Percentiles rank a stretch among this genome's conserved stretches.
Evolutionary conservation across 2,113 vertebrate species (phyloP).

Genomic region (Sclerurus mexicanus): DNA sequence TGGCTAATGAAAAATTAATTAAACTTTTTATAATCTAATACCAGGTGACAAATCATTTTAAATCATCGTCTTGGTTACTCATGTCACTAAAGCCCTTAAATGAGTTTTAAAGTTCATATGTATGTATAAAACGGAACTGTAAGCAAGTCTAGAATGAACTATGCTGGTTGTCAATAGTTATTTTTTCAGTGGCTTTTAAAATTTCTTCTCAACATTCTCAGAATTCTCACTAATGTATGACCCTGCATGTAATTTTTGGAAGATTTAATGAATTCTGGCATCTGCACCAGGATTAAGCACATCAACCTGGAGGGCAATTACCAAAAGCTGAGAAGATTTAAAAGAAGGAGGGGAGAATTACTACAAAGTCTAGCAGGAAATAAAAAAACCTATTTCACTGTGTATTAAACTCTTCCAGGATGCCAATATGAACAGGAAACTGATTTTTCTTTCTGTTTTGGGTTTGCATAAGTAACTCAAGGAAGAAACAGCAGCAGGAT

Average conservation of each 20-base stretch:
- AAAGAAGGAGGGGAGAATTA: not conserved
- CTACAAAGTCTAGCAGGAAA: not conserved
- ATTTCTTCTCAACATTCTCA: not conserved
- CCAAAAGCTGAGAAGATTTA: not conserved
- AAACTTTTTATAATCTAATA: conserved; percentile 26
- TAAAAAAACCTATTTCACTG: not conserved
- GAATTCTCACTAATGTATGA: not conserved
- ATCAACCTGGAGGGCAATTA: not conserved
- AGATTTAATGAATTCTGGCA: not conserved
- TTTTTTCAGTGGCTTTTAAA: not conserved
- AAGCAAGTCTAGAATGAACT: not conserved
- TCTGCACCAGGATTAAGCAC: not conserved
- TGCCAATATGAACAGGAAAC: not conserved
- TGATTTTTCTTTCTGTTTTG: not conserved
- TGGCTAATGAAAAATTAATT: conserved; percentile 56
- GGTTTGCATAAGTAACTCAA: not conserved
- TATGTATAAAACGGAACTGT: not conserved
- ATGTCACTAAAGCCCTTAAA: not conserved
- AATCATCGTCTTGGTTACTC: not conserved
- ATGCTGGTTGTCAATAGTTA: not conserved
- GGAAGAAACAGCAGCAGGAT: not conserved
- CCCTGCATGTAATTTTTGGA: not conserved
- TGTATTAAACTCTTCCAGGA: not conserved
- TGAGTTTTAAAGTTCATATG: not conserved
- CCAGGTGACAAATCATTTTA: conserved; percentile 30